Evolutionary conservation across 2,113 vertebrate species (phyloP), one percentile per base, ranked within the genome.

Genomic region (Meriones unguiculatus): DNA sequence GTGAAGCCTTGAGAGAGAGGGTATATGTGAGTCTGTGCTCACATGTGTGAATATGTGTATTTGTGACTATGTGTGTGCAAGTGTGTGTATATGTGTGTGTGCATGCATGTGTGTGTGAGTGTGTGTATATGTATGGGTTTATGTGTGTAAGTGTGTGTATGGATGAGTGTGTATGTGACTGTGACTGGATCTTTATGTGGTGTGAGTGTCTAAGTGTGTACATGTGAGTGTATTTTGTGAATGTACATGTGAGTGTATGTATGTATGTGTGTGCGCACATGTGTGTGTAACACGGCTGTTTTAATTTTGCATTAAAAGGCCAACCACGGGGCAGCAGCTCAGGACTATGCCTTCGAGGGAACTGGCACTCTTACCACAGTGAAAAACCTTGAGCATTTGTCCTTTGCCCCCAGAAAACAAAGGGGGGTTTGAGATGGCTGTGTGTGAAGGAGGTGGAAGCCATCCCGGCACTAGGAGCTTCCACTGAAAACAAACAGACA

Each of bases 401-500:
- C 93, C 95, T 95, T 84, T 4, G n/a, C 54, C 64, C 13, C 62
- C 65, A 20, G 50, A 46, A 78, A 86, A 97, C 94, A 97, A 96
- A 90, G 93, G 0, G 20, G 38, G 87, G 85, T 94, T 73, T 95
- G 91, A 97, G 85, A 84, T 0, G 54, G 57, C 70, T 84, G 59
- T 59, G 67, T 90, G 38, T 41, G 46, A 64, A 91, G 81, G 90
- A 93, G 90, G 73, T 67, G 35, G 77, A 89, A 93, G 81, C 89
- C 90, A 76, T 96, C 92, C 95, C 92, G 72, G 90, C 86, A 94
- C 93, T 95, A 62, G 32, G 67, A 89, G 86, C 86, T 95, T 91
- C 92, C 59, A 35, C 12, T 97, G 94, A 95, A 97, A 86, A 94
- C 73, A 97, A 97, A 96, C 94, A 92, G 95, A 96, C 95, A 94